phyloP scores from a whole-genome alignment of 2,113 vertebrate species.

The Saccopteryx bilineata region DNA sequence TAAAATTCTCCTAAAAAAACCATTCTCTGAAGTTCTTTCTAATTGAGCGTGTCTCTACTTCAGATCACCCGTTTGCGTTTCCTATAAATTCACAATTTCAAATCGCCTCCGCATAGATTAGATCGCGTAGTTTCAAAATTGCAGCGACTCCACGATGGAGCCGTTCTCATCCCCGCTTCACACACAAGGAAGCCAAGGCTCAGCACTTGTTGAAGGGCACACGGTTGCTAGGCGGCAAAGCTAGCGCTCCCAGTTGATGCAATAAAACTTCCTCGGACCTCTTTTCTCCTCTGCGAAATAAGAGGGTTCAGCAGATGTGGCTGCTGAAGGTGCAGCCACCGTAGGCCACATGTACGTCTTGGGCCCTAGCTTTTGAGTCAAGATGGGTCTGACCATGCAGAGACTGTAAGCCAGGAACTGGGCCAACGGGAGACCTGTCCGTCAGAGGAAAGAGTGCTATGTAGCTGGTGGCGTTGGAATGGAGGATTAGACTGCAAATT shows the following conservation, averaged over 20 bases:
- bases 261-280: neutral
- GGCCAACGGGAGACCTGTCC: no score
- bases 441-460: neutral
- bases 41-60: neutral
- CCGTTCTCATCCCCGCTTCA: neutral
- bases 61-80: neutral
- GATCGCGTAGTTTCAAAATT: neutral
- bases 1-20: neutral
- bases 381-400: rapidly evolving
- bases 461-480: neutral
- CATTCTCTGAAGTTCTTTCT: neutral
- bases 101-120: neutral
- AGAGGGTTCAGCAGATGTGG: neutral
- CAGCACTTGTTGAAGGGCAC: neutral
- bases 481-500: neutral
- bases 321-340: no score
- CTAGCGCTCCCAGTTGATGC: neutral
- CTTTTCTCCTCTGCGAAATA: conserved; percentile 5
- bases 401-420: no score
- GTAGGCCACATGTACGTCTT: rapidly evolving
- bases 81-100: neutral
- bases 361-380: neutral
- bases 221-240: neutral
- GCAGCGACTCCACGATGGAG: neutral
- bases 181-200: neutral